Conservation (phyloP, 2,113 vertebrate genomes). For the Periophthalmodon schlosseri region DNA sequence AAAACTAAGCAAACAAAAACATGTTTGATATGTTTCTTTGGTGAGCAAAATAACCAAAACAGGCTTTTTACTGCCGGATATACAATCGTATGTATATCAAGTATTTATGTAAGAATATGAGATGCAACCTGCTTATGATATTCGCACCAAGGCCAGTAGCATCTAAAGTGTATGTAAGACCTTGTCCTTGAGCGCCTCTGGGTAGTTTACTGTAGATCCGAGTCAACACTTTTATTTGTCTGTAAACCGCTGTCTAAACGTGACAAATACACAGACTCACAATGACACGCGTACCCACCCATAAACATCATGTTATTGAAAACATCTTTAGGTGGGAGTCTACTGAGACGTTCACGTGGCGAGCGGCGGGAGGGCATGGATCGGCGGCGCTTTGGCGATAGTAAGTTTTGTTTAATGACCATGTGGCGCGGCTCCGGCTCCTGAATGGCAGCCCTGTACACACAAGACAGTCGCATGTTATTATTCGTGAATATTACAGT, state of each 20-base stretch:
- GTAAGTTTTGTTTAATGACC: constrained; percentile 21
- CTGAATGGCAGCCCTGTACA: constrained; percentile 45
- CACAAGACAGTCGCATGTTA: not conserved
- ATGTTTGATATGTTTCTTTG: not conserved
- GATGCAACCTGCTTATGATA: not conserved
- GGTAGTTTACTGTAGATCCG: not conserved
- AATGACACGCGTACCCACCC: constrained; percentile 48
- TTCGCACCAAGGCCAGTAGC: not conserved
- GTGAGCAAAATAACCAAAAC: not conserved
- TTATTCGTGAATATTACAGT: not conserved
- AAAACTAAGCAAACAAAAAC: not conserved
- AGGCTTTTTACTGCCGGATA: not conserved
- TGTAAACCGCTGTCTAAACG: not conserved
- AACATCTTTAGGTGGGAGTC: constrained; percentile 30
- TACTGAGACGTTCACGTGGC: constrained; percentile 10
- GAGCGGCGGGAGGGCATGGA: not conserved
- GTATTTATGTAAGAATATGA: not conserved
- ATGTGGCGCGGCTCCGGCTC: constrained; percentile 33
- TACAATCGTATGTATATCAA: not conserved
- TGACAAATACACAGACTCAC: not conserved
- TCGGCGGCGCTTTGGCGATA: not conserved
- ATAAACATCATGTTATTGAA: constrained; percentile 53
- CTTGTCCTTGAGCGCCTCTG: not conserved
- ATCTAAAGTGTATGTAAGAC: not conserved
- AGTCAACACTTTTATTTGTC: not conserved